Percentiles rank a stretch among this genome's conserved stretches.
These are phyloP conservation scores for Pseudomyrmex cubaensis DNA, from an alignment of 1,140 invertebrate genomes.

Conservation along the genomic window DNA sequence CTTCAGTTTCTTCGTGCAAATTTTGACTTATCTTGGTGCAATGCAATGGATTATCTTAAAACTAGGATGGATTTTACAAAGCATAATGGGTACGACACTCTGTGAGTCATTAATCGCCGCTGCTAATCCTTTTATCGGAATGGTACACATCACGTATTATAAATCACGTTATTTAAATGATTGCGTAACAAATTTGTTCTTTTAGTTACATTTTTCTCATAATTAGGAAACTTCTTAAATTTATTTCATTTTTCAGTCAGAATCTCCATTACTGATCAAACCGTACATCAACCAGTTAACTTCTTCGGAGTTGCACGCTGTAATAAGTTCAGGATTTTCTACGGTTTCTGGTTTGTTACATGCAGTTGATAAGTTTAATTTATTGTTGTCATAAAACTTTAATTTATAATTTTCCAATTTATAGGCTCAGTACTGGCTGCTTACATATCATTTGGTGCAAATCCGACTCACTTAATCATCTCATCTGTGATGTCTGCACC, in stretches of 20 bases:
- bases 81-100: slow-evolving; percentile 93
- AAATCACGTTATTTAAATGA: slow-evolving; percentile 27
- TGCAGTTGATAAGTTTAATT: neutral
- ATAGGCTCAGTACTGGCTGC: slow-evolving; percentile 94
- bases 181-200: neutral
- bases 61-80: slow-evolving; percentile 91
- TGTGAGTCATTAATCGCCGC: slow-evolving; percentile 96
- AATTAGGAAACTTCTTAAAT: neutral
- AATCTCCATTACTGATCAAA: slow-evolving; percentile 95
- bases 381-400: neutral
- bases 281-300: slow-evolving; percentile 94
- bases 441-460: slow-evolving; percentile 96
- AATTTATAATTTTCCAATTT: slow-evolving; percentile 3
- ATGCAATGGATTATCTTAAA: slow-evolving; percentile 96
- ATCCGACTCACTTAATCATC: slow-evolving; percentile 92
- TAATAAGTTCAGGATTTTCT: slow-evolving; percentile 97
- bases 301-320: slow-evolving; percentile 95
- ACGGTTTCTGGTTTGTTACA: slow-evolving; percentile 93
- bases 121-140: slow-evolving; percentile 96
- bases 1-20: slow-evolving; percentile 94
- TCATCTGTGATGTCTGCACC: slow-evolving; percentile 98
- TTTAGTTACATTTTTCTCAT: neutral
- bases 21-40: slow-evolving; percentile 94
- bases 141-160: slow-evolving; percentile 85
- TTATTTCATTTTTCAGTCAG: slow-evolving; percentile 88